Evolutionary conservation across 2,113 vertebrate species (phyloP), one percentile per base, ranked within the genome.

Genomic region (Galemys pyrenaicus): DNA sequence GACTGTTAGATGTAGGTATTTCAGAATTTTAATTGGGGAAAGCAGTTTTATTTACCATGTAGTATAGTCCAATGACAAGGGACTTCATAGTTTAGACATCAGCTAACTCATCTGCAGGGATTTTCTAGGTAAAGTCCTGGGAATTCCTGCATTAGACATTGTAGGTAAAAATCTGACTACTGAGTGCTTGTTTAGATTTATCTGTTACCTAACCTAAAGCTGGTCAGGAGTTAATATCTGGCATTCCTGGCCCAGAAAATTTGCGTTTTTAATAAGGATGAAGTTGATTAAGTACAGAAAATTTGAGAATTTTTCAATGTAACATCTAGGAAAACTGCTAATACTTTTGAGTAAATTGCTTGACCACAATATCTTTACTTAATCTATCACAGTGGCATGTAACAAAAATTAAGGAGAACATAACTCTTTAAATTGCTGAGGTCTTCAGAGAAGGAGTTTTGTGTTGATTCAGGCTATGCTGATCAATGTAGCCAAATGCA

Each of bases 401-500:
- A 32, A 44, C 11, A 73, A 70, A 94, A 56, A 37, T 79, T 28
- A 78, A 82, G 80, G 24, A 65, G 46, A 74, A 35, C 19, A 73
- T 46, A 85, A 20, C 32, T 93, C 77, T 93, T 92, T 86, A 80
- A 77, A 90, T 60, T 84, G 83, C 49, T 70, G 20, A 83, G 70
- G 24, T 89, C 83, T 92, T 93, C 17, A 64, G 30, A 91, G 46
- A 54, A 24, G 16, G 79, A 83, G 56, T 3, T 86, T 94, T 83
- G 19, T 81, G 51, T 95, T 46, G n/a, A 7, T 67, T 87, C 73
- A 94, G 67, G 64, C 83, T 96, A 32, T 88, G 74, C 82, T 92
- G 44, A 95, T 96, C 91, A 95, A 46, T 91, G 83, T 71, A 96
- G 58, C 77, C 84, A 92, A 95, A 94, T 94, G 81, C 90, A 93